Evolutionary conservation across 2,888 invertebrate genomes (phyloP), one percentile per base, ranked within the genome.

Genomic region (Trachelus stipa): DNA sequence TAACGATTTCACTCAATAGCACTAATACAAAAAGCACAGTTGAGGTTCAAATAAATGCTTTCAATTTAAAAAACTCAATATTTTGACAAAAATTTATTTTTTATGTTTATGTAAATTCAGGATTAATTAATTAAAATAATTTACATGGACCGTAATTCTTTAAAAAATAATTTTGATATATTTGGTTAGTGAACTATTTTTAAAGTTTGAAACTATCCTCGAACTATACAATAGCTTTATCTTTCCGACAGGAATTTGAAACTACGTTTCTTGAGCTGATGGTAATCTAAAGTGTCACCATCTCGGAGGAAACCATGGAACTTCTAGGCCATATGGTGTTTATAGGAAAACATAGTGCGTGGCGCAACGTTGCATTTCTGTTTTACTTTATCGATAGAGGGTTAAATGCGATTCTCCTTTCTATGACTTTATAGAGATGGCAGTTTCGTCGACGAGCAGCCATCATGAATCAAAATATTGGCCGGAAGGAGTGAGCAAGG

Each of bases 391-490:
- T 23, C 71, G 71, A 71, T 23, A 15, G 34, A 34, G 4, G 71
- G 34, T 31, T 30, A 30, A 69, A 30, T 71, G 31, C 9, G 11
- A 71, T 71, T 12, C 12, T 34, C 33, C 12, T 71, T 34, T 9
- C 9, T 23, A 23, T 9, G 23, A 23, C 12, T 33, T 9, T 31
- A 33, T 1, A 31, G 12, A 86, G 87, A 86, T 86, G 88, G 87
- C 85, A 79, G 35, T 12, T 56, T 34, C 35, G 56, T 82, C 81
- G 83, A 30, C 12, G 76, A 79, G 87, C 89, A 87, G 89, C 89
- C 89, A 89, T 89, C 89, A 88, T 89, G 90, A 86, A 89, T 89
- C 86, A 86, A 84, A 84, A 83, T 80, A 82, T 74, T 78, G 81
- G 83, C 80, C 78, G 69, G 77, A 79, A 31, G 71, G 77, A 80